These are phyloP conservation scores for Telmatochromis bifrenatus DNA, from an alignment of 2,113 vertebrate genomes.

Conservation along the genomic window DNA sequence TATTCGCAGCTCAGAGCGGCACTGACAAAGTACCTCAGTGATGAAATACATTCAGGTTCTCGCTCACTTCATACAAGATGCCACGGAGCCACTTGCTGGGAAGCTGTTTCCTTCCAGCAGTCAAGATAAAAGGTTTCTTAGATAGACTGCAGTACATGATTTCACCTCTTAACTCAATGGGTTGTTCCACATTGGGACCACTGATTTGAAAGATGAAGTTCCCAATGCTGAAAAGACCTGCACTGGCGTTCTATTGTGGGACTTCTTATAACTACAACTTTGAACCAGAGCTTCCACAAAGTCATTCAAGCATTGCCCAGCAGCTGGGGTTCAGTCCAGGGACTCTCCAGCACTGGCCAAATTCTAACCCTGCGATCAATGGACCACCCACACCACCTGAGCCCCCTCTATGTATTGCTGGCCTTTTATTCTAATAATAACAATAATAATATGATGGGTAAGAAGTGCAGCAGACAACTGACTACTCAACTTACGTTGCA, in stretches of 20 bases:
- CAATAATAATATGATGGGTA: neutral
- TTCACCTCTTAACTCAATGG: constrained; percentile 28
- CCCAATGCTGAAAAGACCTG: neutral
- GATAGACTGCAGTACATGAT: neutral
- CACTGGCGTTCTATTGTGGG: neutral
- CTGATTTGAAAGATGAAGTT: constrained; percentile 13
- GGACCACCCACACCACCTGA: neutral
- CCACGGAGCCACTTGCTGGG: neutral
- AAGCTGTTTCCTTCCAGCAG: neutral
- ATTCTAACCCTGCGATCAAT: neutral
- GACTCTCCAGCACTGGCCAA: neutral
- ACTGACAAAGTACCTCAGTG: neutral
- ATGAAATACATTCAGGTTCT: neutral
- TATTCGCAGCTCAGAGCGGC: neutral
- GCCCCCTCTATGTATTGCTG: neutral
- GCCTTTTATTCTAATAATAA: neutral
- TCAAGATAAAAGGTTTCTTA: neutral
- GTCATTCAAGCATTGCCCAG: neutral
- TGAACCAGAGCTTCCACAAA: neutral
- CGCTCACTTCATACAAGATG: neutral
- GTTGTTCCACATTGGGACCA: neutral
- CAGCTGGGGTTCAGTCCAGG: neutral
- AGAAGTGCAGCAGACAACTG: neutral
- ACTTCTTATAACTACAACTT: neutral
- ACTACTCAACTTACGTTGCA: neutral